phyloP scores from a whole-genome alignment of 2,888 invertebrate species.

The Agrochola lychnidis region DNA sequence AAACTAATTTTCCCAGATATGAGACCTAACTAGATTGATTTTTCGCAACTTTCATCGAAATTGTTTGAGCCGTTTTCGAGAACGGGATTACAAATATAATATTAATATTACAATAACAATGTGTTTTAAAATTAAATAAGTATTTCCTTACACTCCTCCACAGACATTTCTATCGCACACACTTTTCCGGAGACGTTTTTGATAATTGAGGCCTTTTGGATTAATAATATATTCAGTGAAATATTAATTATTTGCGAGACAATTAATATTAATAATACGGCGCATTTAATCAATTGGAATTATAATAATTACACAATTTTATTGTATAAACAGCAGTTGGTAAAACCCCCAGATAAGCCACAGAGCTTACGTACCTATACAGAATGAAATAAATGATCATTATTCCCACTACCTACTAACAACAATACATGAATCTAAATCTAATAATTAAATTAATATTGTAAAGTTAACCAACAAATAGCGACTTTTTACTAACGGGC shows the following conservation, averaged over 20 bases:
- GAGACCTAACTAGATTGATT: too few species aligned
- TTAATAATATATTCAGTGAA: not conserved
- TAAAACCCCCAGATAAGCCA: slow-evolving; percentile 60
- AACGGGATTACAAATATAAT: too few species aligned
- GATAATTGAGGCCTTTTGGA: not conserved
- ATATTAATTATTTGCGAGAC: not conserved
- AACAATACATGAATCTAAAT: slow-evolving; percentile 12
- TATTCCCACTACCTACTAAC: slow-evolving; percentile 20
- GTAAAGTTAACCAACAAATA: not conserved
- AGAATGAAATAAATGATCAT: slow-evolving; percentile 21
- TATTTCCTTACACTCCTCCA: not conserved
- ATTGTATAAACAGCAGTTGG: slow-evolving; percentile 38
- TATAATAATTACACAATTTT: slow-evolving; percentile 53
- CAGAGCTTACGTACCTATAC: slow-evolving; percentile 19
- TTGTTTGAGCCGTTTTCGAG: too few species aligned
- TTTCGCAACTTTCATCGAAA: too few species aligned
- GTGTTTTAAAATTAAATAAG: not conserved
- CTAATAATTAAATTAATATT: slow-evolving; percentile 1
- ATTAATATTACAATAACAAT: not conserved
- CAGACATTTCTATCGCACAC: not conserved
- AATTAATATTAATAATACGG: slow-evolving; percentile 1
- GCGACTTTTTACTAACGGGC: not conserved
- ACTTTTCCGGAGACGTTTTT: not conserved
- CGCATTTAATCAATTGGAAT: slow-evolving; percentile 22
- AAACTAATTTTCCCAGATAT: too few species aligned